Base-by-base conservation (phyloP, 2,797 vertebrate species). In the Sardinella longiceps region DNA sequence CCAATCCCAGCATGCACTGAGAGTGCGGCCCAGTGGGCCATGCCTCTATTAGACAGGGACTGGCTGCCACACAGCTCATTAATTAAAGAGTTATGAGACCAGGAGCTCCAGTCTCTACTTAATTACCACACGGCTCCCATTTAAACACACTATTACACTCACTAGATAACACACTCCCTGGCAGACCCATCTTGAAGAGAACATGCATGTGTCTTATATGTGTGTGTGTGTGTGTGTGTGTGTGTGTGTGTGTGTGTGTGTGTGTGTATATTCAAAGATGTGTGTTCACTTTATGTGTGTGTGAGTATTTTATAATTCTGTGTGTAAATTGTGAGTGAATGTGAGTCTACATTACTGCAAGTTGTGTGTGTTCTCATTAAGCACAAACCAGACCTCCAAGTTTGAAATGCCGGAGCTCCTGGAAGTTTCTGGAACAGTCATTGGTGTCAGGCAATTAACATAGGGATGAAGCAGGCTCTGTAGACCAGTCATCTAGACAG, bases 81-180 rank as follows among this genome's bases (percentile, higher is more conserved):
- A 70, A 70, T 70, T 70, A 70, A 70, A 70, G 63, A 70, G 63
- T 33, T 14, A 70, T 33, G 63, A 70, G 28, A 37, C 63, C 12
- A 33, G 63, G 15, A 14, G 63, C 28, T 70, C 63, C 63, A 5
- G 63, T 30, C 63, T 70, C 63, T 33, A 33, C 63, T 70, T 70
- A 70, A 70, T 70, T 37, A 70, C 63, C 63, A 70, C 63, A 3
- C 0, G 33, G 63, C 63, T 70, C 37, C 63, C 12, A 70, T 70
- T 70, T 70, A 70, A 70, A 70, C 28, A 70, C 63, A 70, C 63
- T 30, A 66, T 66, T 66, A 66, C 60, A 30, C n/a, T 30, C n/a
- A 56, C 53, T 23, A 23, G 20, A 23, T 2, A 20, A 56, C 53
- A 5, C 18, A 20, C 53, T 56, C 53, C 53, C 5, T 20, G 7